Conservation (phyloP, 2,113 vertebrate genomes). For the Aphelocoma coerulescens region DNA sequence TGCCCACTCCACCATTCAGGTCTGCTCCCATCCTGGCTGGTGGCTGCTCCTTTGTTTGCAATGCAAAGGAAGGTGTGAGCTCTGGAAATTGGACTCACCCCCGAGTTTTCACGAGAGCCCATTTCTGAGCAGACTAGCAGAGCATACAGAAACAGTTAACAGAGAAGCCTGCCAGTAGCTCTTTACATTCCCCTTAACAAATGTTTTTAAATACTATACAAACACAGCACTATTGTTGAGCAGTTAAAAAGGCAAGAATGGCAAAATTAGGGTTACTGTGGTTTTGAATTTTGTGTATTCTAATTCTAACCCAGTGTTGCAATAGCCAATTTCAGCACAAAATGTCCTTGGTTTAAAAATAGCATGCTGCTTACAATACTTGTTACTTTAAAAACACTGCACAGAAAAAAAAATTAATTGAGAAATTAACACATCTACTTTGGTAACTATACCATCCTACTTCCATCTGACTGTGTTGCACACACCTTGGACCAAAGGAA, state of each 20-base stretch:
- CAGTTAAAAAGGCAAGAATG: constrained; percentile 40
- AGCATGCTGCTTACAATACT: constrained; percentile 12
- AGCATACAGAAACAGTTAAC: not conserved
- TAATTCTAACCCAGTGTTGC: constrained; percentile 49
- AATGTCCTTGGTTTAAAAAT: constrained; percentile 60
- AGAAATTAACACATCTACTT: constrained; percentile 27
- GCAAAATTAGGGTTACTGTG: constrained; percentile 56
- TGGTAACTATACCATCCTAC: not conserved
- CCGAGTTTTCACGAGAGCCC: not conserved
- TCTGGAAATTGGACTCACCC: rapidly evolving
- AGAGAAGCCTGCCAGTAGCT: constrained; percentile 26
- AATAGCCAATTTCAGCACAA: constrained; percentile 48
- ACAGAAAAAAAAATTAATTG: not conserved
- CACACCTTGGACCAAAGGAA: not conserved
- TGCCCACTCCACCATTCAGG: not conserved
- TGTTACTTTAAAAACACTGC: constrained; percentile 24
- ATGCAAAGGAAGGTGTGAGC: not conserved
- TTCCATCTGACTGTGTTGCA: not conserved
- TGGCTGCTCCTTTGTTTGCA: not conserved
- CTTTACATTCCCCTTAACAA: constrained; percentile 15
- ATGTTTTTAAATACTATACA: constrained; percentile 29
- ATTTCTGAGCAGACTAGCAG: not conserved
- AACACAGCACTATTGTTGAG: constrained; percentile 50
- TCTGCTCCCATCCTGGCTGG: not conserved
- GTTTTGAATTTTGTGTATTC: constrained; percentile 52